Conservation (phyloP, 2,888 invertebrate genomes). For the Sisyra terminalis region DNA sequence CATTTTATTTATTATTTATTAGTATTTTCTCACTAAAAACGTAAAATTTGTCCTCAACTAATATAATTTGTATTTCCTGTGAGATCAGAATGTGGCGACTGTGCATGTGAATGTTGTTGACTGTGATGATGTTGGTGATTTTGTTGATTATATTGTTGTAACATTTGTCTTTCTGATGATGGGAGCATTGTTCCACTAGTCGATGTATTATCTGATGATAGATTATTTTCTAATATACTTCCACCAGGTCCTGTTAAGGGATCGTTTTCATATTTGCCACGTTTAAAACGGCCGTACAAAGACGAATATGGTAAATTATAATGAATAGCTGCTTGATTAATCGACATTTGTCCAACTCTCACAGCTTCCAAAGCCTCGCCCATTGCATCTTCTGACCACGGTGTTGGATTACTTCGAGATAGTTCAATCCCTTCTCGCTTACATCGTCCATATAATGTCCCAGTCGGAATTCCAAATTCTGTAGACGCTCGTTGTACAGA, state of each 20-base stretch:
- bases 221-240: neutral
- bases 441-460: constrained; percentile 76
- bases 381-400: constrained; percentile 90
- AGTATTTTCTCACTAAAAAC: too few species aligned
- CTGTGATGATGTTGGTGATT: too few species aligned
- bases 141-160: neutral
- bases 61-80: too few species aligned
- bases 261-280: constrained; percentile 64
- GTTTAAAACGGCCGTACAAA: constrained; percentile 73
- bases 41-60: too few species aligned
- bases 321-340: constrained; percentile 84
- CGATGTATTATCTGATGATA: constrained; percentile 1
- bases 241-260: neutral
- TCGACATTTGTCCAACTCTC: constrained; percentile 82
- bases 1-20: too few species aligned
- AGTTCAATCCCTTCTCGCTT: constrained; percentile 81
- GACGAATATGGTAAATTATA: constrained; percentile 84
- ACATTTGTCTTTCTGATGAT: neutral
- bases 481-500: constrained; percentile 76
- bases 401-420: constrained; percentile 77
- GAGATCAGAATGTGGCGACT: too few species aligned
- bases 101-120: too few species aligned
- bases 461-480: constrained; percentile 77
- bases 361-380: constrained; percentile 80
- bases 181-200: neutral